Evolutionary conservation across 2,888 invertebrate species (phyloP).

Genomic region (Gymnoscelis rufifasciata): DNA sequence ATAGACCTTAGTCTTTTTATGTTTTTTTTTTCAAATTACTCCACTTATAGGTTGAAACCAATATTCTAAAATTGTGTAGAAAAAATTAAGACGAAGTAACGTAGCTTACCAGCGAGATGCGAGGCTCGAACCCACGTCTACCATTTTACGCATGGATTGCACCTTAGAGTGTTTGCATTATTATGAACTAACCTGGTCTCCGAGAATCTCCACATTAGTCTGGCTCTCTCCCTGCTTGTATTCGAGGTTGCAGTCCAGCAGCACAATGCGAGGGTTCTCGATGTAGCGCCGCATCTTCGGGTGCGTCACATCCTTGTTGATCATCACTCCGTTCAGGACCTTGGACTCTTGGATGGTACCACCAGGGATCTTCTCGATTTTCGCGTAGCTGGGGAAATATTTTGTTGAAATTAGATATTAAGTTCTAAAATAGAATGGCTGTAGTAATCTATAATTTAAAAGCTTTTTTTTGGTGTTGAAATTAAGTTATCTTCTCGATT

Average conservation of each 20-base stretch:
- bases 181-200: slow-evolving; percentile 86
- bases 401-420: neutral
- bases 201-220: slow-evolving; percentile 97
- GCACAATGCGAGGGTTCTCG: slow-evolving; percentile 95
- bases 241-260: slow-evolving; percentile 97
- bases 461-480: no score
- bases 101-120: no score
- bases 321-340: slow-evolving; percentile 96
- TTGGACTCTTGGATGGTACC: slow-evolving; percentile 96
- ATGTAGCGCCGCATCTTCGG: slow-evolving; percentile 97
- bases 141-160: no score
- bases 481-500: no score
- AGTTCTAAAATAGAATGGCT: no score
- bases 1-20: no score
- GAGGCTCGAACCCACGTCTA: neutral
- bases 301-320: slow-evolving; percentile 99
- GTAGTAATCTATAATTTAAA: no score
- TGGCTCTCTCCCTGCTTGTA: slow-evolving; percentile 99
- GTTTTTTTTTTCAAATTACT: no score
- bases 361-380: slow-evolving; percentile 96
- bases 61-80: no score
- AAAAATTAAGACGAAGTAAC: no score
- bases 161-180: no score
- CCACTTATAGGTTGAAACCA: no score
- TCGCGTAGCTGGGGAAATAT: slow-evolving; percentile 84